Conservation (phyloP, 2,113 vertebrate genomes). For the Silurus asotus region DNA sequence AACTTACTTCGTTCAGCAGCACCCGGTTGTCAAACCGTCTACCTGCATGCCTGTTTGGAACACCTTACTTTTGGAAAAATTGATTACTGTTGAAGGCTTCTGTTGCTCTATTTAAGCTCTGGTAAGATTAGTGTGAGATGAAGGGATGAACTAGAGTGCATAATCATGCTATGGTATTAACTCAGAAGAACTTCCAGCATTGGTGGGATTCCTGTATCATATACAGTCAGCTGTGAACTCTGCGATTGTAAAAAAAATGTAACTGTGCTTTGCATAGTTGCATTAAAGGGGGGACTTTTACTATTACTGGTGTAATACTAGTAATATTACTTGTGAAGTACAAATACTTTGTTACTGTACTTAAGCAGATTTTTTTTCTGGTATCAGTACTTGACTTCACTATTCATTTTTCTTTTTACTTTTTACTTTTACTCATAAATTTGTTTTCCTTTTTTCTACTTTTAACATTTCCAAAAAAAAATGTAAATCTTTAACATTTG, state of each 20-base stretch:
- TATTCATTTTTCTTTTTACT: too few species aligned
- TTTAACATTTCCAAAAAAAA: too few species aligned
- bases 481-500: too few species aligned
- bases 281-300: too few species aligned
- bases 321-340: too few species aligned
- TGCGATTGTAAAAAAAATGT: not conserved
- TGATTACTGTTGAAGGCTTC: not conserved
- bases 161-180: not conserved
- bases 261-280: not conserved
- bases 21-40: not conserved
- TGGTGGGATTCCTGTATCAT: not conserved
- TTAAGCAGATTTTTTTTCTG: too few species aligned
- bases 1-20: not conserved
- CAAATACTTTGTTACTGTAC: too few species aligned
- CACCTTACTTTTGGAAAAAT: not conserved
- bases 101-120: not conserved
- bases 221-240: not conserved
- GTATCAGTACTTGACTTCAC: too few species aligned
- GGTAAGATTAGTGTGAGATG: conserved; percentile 12
- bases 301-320: too few species aligned
- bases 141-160: not conserved
- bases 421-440: too few species aligned
- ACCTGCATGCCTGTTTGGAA: not conserved
- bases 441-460: too few species aligned
- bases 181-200: not conserved